Conservation (phyloP, 2,797 vertebrate genomes). For the Acanthurus tractus region DNA sequence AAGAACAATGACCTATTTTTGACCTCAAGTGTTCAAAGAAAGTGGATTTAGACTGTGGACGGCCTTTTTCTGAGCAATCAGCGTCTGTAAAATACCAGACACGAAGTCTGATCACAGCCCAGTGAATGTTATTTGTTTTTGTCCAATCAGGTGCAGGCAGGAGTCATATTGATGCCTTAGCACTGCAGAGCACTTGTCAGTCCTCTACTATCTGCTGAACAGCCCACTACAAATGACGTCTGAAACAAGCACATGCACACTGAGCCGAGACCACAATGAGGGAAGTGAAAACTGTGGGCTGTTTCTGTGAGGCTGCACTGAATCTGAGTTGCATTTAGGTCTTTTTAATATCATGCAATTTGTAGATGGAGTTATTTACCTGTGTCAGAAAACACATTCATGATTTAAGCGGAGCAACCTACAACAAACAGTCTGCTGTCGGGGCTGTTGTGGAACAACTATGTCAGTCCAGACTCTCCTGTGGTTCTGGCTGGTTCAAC, state of each 20-base stretch:
- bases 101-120: not conserved
- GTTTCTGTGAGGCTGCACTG: slow-evolving; percentile 16
- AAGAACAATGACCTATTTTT: not conserved
- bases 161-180: not conserved
- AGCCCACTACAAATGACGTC: not conserved
- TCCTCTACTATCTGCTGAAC: not conserved
- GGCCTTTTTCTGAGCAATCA: not conserved
- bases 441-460: slow-evolving; percentile 47
- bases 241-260: not conserved
- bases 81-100: not conserved
- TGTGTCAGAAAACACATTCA: not conserved
- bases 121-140: not conserved
- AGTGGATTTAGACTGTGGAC: slow-evolving; percentile 1
- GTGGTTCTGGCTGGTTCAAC: slow-evolving; percentile 57
- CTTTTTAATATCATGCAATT: slow-evolving; percentile 1
- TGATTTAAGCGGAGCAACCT: slow-evolving; percentile 9
- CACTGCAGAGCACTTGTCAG: slow-evolving; percentile 11
- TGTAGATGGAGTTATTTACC: slow-evolving; percentile 19
- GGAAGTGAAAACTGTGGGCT: slow-evolving; percentile 45
- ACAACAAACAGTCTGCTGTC: slow-evolving; percentile 11
- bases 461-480: slow-evolving; percentile 64
- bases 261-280: slow-evolving; percentile 13
- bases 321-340: slow-evolving; percentile 5
- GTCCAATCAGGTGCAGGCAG: not conserved
- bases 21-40: not conserved